Evolutionary conservation across 2,797 vertebrate genomes (phyloP), one percentile per base, ranked within the genome.

Genomic region (Sebastolobus alascanus): DNA sequence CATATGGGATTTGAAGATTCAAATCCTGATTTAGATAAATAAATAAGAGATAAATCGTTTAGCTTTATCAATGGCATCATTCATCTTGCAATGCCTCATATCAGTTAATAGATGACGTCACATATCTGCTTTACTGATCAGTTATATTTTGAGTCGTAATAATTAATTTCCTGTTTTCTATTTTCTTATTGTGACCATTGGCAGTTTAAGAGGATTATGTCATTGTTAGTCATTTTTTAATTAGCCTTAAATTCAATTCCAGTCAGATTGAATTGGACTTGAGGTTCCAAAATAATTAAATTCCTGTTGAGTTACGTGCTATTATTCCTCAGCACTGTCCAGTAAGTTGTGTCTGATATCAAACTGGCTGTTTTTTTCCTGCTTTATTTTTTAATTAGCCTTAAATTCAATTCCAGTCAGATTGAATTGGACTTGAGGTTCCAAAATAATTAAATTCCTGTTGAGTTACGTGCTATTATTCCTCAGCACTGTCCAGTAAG

Each of bases 341-440:
- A 18, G n/a, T 29, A 10, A 68, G 43, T 61, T 75, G 70, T 40
- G 59, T 18, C 40, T 35, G 13, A 38, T 59, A 56, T 77, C 27
- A 69, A 55, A 70, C 54, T 54, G 52, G 52, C 55, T 52, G 13
- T 14, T 33, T 43, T 40, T 64, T 60, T n/a, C n/a, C n/a, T n/a
- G n/a, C n/a, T n/a, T n/a, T n/a, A 73, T 65, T 79, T 82, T 84
- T 91, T 61, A 85, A 89, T 87, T 77, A 84, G 65, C 55, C 52
- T 64, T 75, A 37, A 61, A 84, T 85, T 83, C 8, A 75, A 66
- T 89, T 87, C 52, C 27, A 27, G 46, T 58, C 27, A 11, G 5
- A 85, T 43, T 80, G 40, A 87, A 69, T 83, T 80, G n/a, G 40
- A 63, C 58, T 58, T 33, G 6, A 55, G 69, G 59, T 46, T 75